phyloP scores from a whole-genome alignment of 2,797 vertebrate genomes.

The Sebastes kiyomatsui region DNA sequence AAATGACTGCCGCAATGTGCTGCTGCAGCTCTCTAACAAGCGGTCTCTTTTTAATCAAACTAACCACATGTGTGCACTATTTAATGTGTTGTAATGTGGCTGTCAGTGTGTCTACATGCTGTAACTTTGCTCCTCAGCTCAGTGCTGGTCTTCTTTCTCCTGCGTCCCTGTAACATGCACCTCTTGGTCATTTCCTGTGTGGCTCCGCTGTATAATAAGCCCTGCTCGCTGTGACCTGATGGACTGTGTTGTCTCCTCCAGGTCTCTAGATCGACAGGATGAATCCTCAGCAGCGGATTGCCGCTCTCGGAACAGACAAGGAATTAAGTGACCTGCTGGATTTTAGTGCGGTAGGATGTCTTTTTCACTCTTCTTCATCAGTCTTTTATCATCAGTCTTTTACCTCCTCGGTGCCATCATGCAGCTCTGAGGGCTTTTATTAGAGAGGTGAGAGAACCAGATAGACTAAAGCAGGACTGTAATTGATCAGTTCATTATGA shows the following conservation, averaged over 20 bases:
- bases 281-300: slow-evolving; percentile 99
- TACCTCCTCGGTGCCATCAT: slow-evolving; percentile 30
- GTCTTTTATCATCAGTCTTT: neutral
- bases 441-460: neutral
- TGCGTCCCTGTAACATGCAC: slow-evolving; percentile 29
- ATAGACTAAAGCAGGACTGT: neutral
- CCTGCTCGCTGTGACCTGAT: slow-evolving; percentile 56
- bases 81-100: neutral
- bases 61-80: neutral
- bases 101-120: neutral
- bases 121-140: slow-evolving; percentile 50
- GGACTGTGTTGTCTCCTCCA: slow-evolving; percentile 68
- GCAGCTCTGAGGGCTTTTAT: neutral
- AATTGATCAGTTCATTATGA: neutral
- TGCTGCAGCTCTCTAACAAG: slow-evolving; percentile 49
- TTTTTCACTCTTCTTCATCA: neutral
- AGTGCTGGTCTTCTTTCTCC: slow-evolving; percentile 34
- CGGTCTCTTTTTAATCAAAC: slow-evolving; percentile 15
- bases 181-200: slow-evolving; percentile 38
- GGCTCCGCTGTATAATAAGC: slow-evolving; percentile 13
- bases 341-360: slow-evolving; percentile 95
- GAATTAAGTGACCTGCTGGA: slow-evolving; percentile 99
- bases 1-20: slow-evolving; percentile 38
- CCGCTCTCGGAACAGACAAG: slow-evolving; percentile 99
- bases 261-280: slow-evolving; percentile 89